Base-by-base conservation (phyloP, 2,797 vertebrate species). In the Yasuhikotakia modesta region DNA sequence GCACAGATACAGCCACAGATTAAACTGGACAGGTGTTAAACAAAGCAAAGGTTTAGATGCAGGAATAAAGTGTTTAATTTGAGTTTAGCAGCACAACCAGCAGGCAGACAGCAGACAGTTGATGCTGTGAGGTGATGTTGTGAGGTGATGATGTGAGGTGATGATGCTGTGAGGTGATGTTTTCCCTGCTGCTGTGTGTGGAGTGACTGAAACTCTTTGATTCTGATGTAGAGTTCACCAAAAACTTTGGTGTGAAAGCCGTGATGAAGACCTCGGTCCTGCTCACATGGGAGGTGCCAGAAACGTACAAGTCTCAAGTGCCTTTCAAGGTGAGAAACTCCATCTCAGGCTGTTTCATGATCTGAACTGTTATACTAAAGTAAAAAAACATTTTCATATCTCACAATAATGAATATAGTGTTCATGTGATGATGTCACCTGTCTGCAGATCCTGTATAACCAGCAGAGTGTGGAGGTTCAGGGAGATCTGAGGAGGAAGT, bases 261-360 rank as follows among this genome's bases (percentile, higher is more conserved):
- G 96, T 97, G 81, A 97, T 94, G 92, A 97, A 96, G 88, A 96
- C 95, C 0, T 98, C 97, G 0, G 97, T 97, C 80, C 89, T 99
- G 85, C 92, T 99, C 85, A 96, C 95, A 84, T 99, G 97, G 97
- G 97, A 98, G 85, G 92, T 98, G 53, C 95, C 96, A 0, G 95
- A 97, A 82, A 94, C 94, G 61, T 97, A 94, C 79, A 95, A 94
- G 89, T 95, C 95, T 55, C 82, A 93, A 80, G 93, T 94, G 77
- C 96, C 95, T 90, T 96, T 98, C 80, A 97, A 96, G 96, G 96
- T 98, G 89, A 92, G 89, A 46, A 73, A 86, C 32, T 52, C 5
- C n/a, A n/a, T n/a, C n/a, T n/a, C n/a, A n/a, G n/a, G n/a, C n/a
- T n/a, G n/a, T n/a, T n/a, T n/a, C n/a, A n/a, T n/a, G n/a, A n/a